These are phyloP conservation scores for Chrysocyon brachyurus DNA, from an alignment of 2,797 vertebrate genomes.

Conservation along the genomic window DNA sequence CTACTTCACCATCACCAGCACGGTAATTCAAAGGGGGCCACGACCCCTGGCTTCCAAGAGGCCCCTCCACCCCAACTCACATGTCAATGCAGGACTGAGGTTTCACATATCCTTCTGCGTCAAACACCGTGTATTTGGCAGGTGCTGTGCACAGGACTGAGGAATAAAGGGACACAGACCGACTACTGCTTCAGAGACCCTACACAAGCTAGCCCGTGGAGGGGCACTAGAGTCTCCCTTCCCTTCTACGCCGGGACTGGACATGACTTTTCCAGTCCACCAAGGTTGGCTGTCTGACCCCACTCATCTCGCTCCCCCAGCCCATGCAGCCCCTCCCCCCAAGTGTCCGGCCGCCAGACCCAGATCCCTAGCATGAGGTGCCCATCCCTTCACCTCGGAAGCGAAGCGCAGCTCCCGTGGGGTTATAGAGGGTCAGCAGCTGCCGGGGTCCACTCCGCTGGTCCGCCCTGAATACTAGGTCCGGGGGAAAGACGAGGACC, in stretches of 20 bases:
- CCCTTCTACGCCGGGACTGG: neutral
- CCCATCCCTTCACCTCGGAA: conserved; percentile 85
- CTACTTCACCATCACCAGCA: neutral
- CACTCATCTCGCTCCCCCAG: neutral
- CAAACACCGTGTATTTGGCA: conserved; percentile 86
- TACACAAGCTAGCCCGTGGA: neutral
- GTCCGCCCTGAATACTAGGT: conserved; percentile 86
- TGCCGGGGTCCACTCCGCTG: conserved; percentile 86
- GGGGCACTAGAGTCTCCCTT: neutral
- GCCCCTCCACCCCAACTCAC: conserved; percentile 78
- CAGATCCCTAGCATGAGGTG: neutral
- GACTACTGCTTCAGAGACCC: neutral
- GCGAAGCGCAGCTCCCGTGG: conserved; percentile 86
- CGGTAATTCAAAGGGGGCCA: neutral
- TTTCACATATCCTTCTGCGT: conserved; percentile 86
- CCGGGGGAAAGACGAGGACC: conserved; percentile 86
- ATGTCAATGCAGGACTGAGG: conserved; percentile 88
- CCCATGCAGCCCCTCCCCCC: neutral
- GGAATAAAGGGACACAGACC: neutral
- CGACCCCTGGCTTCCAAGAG: neutral
- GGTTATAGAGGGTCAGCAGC: conserved; percentile 90
- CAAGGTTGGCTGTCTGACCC: neutral
- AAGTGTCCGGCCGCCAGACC: neutral
- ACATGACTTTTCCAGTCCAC: neutral
- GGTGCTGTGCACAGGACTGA: conserved; percentile 87